Evolutionary conservation across 2,113 vertebrate species (phyloP), one percentile per base, ranked within the genome.

Genomic region (Cyprinus carpio): DNA sequence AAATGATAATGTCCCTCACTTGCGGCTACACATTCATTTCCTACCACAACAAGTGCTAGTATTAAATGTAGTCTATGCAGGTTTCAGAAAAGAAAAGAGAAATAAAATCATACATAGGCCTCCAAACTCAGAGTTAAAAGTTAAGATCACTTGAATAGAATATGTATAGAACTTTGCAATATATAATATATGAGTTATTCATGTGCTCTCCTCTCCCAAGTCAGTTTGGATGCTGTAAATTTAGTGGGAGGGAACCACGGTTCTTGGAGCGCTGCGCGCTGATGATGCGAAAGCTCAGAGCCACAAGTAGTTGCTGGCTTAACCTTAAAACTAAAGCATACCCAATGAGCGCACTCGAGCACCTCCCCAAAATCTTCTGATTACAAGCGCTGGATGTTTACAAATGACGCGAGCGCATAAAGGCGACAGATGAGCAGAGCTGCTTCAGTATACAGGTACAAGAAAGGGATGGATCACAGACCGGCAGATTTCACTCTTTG

Each of bases 321-420:
- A 89, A 74, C 31, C 84, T 86, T 84, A 75, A 87, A 82, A 81
- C 54, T 49, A 88, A 69, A 78, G 84, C 83, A 89, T 88, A 87
- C 89, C 94, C 94, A 95, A 93, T 93, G 93, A 94, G 91, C 91
- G 87, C 88, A 87, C 91, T 87, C 90, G 90, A 92, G 93, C 92
- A 88, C 88, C 93, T 94, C 93, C 92, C 91, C 83, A 84, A 89
- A 90, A 88, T 90, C 86, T 81, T 91, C 80, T 79, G 88, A 90
- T 91, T 90, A 85, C 87, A 89, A 89, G 91, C 92, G 88, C 89
- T 87, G 85, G 85, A 87, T 88, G 90, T 94, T 91, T 92, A 94
- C 94, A 92, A 92, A 92, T 91, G 92, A 92, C 91, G 89, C 91
- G 87, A 90, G 91, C 88, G 87, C 94, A 94, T 94, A 93, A 95